Conservation (phyloP, 2,113 vertebrate species). For the Zootoca vivipara region DNA sequence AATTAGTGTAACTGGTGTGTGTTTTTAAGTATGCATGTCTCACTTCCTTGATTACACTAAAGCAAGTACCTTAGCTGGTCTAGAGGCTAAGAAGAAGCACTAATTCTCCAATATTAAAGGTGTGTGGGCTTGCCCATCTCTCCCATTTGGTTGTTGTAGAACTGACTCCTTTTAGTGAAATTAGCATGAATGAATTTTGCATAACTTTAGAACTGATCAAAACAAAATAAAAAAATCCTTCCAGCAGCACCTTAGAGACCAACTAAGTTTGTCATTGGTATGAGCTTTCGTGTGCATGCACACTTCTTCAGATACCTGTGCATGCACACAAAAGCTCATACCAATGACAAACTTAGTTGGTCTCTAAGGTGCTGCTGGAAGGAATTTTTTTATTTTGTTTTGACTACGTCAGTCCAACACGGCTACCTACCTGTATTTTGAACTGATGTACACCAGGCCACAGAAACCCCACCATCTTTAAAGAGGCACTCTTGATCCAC, state of each 20-base stretch:
- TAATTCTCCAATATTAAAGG: background rate
- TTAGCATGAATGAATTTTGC: background rate
- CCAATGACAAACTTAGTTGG: too few relatives aligned
- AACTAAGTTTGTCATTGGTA: too few relatives aligned
- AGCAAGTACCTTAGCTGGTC: constrained; percentile 26
- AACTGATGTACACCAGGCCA: background rate
- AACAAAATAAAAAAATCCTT: too few relatives aligned
- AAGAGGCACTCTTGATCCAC: background rate
- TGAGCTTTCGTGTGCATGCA: too few relatives aligned
- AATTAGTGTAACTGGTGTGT: background rate
- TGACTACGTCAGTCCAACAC: too few relatives aligned
- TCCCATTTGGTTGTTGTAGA: background rate
- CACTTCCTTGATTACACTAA: constrained; percentile 25
- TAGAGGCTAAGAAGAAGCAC: constrained; percentile 32
- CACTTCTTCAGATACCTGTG: too few relatives aligned
- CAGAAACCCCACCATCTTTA: background rate
- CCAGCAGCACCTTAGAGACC: too few relatives aligned
- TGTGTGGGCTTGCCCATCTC: background rate
- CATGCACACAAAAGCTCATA: too few relatives aligned
- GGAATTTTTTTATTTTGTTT: too few relatives aligned
- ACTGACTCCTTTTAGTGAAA: background rate
- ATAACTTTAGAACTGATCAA: background rate
- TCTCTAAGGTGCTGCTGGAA: too few relatives aligned
- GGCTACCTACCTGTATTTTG: too few relatives aligned
- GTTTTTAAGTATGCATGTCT: constrained; percentile 34